Base-by-base conservation (phyloP, 2,113 vertebrate genomes). In the Eulacestoma nigropectus region DNA sequence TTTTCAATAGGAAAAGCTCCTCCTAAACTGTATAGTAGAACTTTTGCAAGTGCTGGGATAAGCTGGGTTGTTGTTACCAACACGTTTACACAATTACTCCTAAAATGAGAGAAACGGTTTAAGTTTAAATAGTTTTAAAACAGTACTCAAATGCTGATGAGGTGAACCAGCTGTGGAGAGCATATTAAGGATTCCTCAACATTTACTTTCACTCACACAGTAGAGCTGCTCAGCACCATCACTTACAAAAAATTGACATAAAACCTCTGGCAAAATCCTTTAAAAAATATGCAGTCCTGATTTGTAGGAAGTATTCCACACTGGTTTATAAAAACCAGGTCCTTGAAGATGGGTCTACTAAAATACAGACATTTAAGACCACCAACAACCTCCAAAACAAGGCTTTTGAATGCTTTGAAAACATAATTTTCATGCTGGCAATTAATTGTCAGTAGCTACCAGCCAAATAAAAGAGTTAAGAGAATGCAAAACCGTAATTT, bases 1-100 rank as follows among this genome's bases (percentile, higher is more conserved):
- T 98, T 98, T 95, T 98, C 98, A 97, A 98, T 98, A 90, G 98
- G 98, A 94, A 98, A 98, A 96, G 97, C 98, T 95, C 98, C 98
- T 97, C 98, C 98, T 97, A 98, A 96, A 83, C 98, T 98, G 96
- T 98, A 98, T 26, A 98, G 97, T 10, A 98, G 96, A 86, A 98
- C 98, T 94, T 98, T 98, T n/a, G 98, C 98, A 50, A 98, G 98
- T n/a, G 98, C 98, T 93, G 98, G 98, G 81, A 98, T 98, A 97
- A 98, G 98, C 41, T 98, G 98, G 7, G 98, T 98, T 59, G 98
- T 98, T 59, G 98, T 98, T 81, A 98, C 98, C 97, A 98, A 97
- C 65, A 98, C 98, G 1, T 98, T 98, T 84, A 98, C 98, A 65
- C 98, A 98, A 91, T 98, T 98, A 98, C 97, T 98, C 98, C 98